These are phyloP conservation scores for Lanistes nyassanus DNA, from an alignment of 1,140 invertebrate genomes.

Conservation along the genomic window DNA sequence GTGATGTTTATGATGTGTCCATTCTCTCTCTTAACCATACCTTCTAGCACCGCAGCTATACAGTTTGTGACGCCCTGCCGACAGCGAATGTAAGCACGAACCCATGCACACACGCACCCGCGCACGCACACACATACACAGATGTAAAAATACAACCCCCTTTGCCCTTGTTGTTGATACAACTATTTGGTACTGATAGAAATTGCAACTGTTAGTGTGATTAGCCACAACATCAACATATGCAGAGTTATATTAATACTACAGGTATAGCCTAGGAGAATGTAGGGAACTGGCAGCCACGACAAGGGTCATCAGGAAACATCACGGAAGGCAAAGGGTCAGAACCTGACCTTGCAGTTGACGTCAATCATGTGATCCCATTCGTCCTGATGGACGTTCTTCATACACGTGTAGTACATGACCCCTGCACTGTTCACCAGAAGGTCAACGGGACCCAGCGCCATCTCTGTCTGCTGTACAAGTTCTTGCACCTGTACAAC, in stretches of 20 bases:
- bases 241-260: neutral
- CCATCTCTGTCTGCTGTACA: conserved; percentile 55
- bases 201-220: neutral
- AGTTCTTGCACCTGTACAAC: conserved; percentile 55
- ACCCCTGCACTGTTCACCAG: conserved; percentile 68
- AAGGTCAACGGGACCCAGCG: conserved; percentile 66
- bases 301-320: too few species aligned
- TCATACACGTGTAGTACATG: conserved; percentile 68
- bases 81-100: neutral
- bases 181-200: too few species aligned
- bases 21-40: conserved; percentile 63
- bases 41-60: conserved; percentile 65
- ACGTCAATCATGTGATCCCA: conserved; percentile 67
- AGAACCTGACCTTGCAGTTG: conserved; percentile 59
- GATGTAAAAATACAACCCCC: too few species aligned
- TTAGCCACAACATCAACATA: neutral
- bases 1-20: conserved; percentile 70
- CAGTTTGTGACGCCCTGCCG: conserved; percentile 66
- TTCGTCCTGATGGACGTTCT: conserved; percentile 65
- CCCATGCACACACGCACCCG: neutral
- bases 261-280: too few species aligned
- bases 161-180: too few species aligned
- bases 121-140: neutral
- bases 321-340: too few species aligned
- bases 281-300: too few species aligned